Conservation (phyloP, 1,140 invertebrate genomes). For the Tetramorium simillimum region DNA sequence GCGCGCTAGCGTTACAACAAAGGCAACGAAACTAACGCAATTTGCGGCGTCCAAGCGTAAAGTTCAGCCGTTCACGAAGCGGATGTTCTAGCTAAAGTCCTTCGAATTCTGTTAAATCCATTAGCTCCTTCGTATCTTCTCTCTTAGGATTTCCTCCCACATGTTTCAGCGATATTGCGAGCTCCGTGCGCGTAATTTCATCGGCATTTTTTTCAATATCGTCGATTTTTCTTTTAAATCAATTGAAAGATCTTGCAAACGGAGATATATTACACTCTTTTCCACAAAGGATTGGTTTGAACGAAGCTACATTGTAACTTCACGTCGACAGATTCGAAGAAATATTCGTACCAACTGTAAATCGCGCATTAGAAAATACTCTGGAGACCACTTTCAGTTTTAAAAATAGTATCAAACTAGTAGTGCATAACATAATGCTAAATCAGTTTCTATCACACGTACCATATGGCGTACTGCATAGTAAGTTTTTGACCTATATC, state of each 20-base stretch:
- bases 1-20: constrained; percentile 35
- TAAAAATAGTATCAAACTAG: not conserved
- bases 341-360: not conserved
- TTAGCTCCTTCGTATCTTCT: not conserved
- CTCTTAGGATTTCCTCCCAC: not conserved
- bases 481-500: constrained; percentile 23
- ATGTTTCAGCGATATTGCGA: not conserved
- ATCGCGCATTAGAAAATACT: not conserved
- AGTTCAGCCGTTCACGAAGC: constrained; percentile 46
- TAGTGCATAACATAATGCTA: not conserved
- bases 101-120: constrained; percentile 53
- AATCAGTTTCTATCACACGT: not conserved
- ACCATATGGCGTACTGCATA: not conserved
- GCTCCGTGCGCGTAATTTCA: not conserved
- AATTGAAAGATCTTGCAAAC: not conserved
- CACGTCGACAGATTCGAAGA: not conserved
- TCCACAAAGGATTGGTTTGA: not conserved
- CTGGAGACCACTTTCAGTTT: not conserved
- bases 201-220: not conserved
- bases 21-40: constrained; percentile 58
- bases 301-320: not conserved
- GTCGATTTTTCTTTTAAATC: not conserved
- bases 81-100: constrained; percentile 30
- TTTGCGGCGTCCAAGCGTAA: constrained; percentile 54
- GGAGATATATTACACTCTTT: not conserved